Evolutionary conservation across 2,113 vertebrate species (phyloP), one percentile per base, ranked within the genome.

Genomic region (Lanius ludovicianus): DNA sequence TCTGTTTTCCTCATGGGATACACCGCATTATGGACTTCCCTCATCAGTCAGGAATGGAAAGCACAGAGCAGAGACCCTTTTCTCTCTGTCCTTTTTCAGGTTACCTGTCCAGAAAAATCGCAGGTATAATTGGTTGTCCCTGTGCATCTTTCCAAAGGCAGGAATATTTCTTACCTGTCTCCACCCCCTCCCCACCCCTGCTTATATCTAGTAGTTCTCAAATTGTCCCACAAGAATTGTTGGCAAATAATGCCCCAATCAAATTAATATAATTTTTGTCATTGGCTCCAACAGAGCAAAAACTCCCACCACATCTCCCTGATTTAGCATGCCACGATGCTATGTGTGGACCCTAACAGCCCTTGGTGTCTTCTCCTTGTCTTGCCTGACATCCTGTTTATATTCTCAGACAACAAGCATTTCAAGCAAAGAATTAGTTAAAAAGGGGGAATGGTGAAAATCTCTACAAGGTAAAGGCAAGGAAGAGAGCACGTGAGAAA

Each of bases 171-270:
- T 52, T 68, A 2, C 7, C 5, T 52, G 7, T 39, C 27, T 74
- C 28, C 14, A 31, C 63, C 52, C 42, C 28, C 9, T 12, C 50
- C 21, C 21, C 5, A 63, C 1, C 0, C 2, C 4, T 62, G 10
- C 10, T 80, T 10, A 3, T 41, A 44, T 47, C 46, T 78, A n/a
- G 6, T 23, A 76, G 44, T 25, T 68, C 37, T 56, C 65, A 75
- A 78, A 25, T 14, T 35, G 5, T 33, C 9, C 30, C 18, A 33
- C 13, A 47, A 15, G 64, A 16, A 13, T 11, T 75, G 41, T 12
- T 57, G 33, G 31, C 21, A 82, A 93, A 82, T 19, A 84, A 53
- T 0, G 1, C 3, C 75, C 12, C 35, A 41, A 4, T 19, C 42
- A 18, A 89, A 77, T 59, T 49, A 49, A 15, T 28, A 31, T 4